Conservation (phyloP, 2,888 invertebrate genomes). For the Temnothorax ravouxi region DNA sequence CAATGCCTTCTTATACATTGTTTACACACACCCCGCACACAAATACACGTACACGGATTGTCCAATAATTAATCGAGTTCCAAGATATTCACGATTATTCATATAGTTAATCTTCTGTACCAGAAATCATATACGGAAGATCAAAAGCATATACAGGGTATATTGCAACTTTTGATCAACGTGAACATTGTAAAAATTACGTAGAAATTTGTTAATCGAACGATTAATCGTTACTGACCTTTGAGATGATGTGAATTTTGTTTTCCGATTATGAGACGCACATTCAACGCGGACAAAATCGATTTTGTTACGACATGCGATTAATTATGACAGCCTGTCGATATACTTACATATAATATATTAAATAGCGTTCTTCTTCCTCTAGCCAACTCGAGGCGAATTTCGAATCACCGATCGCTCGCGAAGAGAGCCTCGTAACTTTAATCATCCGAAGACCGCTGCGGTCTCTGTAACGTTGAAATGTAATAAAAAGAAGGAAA, state of each 20-base stretch:
- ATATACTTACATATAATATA: constrained; percentile 42
- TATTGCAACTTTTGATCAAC: background rate
- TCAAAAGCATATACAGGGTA: background rate
- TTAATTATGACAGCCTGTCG: constrained; percentile 52
- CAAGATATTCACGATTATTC: background rate
- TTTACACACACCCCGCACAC: constrained; percentile 33
- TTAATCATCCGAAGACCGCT: constrained; percentile 41
- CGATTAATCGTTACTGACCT: background rate
- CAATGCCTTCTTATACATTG: constrained; percentile 65
- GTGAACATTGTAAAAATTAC: background rate
- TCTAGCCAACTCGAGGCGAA: constrained; percentile 59
- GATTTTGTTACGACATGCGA: constrained; percentile 23
- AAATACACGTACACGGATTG: constrained; percentile 44
- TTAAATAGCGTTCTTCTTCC: constrained; percentile 63
- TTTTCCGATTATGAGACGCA: background rate
- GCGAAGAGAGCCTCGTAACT: constrained; percentile 25
- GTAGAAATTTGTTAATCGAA: background rate
- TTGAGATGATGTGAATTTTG: background rate
- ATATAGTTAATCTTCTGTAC: background rate
- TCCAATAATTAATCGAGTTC: constrained; percentile 40
- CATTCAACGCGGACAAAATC: background rate
- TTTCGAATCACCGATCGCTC: constrained; percentile 18
- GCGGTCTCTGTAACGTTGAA: constrained; percentile 34
- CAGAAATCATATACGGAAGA: background rate
- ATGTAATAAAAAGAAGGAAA: constrained; percentile 9